These are phyloP conservation scores for Odobenus rosmarus DNA, from an alignment of 2,113 vertebrate species.

Conservation along the genomic window DNA sequence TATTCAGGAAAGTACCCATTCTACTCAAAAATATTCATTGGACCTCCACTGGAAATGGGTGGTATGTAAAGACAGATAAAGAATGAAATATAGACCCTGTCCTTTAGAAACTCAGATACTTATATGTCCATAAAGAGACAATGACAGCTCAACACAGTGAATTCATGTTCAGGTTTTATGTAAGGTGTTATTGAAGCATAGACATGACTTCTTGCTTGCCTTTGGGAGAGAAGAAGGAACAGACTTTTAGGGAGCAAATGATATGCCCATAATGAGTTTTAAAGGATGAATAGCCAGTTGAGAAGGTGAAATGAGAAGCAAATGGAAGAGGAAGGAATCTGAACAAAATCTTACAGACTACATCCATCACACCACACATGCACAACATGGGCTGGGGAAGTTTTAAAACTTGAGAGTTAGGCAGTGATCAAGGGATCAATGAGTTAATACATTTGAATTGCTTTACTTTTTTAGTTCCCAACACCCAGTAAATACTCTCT, in stretches of 20 bases:
- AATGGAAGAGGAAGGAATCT: background rate
- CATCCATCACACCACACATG: background rate
- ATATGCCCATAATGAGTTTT: background rate
- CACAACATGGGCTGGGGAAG: background rate
- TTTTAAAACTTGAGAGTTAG: background rate
- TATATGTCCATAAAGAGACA: background rate
- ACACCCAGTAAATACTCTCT: background rate
- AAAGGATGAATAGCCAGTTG: background rate
- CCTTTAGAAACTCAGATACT: background rate
- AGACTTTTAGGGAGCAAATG: background rate
- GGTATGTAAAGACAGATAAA: background rate
- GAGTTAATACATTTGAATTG: background rate
- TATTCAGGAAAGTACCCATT: background rate
- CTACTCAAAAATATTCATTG: background rate
- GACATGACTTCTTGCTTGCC: background rate
- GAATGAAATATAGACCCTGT: background rate
- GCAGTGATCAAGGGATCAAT: background rate
- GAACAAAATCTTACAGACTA: background rate
- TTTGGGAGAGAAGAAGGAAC: background rate
- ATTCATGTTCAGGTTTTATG: background rate
- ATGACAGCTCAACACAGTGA: background rate
- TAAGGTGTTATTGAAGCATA: background rate
- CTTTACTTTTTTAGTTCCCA: background rate
- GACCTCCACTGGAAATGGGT: background rate
- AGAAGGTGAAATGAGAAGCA: background rate